Evolutionary conservation across 2,888 invertebrate genomes (phyloP).

Genomic region (Torymus aiolomorphi): DNA sequence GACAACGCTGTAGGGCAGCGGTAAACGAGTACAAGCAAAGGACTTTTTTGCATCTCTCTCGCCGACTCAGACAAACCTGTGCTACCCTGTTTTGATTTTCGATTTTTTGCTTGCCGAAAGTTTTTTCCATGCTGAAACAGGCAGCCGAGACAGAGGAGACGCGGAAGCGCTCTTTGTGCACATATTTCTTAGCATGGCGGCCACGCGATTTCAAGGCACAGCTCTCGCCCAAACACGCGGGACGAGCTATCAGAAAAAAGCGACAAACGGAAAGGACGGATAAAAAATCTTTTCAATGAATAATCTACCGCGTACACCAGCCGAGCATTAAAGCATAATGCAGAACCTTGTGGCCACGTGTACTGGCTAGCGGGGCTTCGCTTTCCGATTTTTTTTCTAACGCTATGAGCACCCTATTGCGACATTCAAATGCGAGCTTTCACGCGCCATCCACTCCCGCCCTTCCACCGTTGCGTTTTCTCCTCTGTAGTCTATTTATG

Average conservation of each 20-base stretch:
- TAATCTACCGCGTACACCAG: conserved; percentile 64
- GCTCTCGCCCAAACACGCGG: no score
- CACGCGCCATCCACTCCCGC: no score
- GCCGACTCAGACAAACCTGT: conserved; percentile 53
- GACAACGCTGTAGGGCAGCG: conserved; percentile 59
- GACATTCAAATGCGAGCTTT: conserved; percentile 26
- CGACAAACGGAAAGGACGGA: conserved; percentile 68
- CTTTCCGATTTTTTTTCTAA: conserved; percentile 13
- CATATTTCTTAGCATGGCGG: conserved; percentile 55
- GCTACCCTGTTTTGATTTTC: conserved; percentile 65
- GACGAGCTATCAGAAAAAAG: no score
- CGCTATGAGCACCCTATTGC: neutral
- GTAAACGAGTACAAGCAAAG: conserved; percentile 42
- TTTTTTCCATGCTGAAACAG: neutral
- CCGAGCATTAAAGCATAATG: conserved; percentile 42
- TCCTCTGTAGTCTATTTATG: no score
- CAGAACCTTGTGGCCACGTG: neutral
- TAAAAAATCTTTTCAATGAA: conserved; percentile 71
- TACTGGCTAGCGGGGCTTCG: neutral
- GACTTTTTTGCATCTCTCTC: conserved; percentile 54
- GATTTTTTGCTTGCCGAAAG: neutral
- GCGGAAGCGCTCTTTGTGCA: conserved; percentile 67
- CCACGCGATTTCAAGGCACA: no score
- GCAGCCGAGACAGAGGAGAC: conserved; percentile 48
- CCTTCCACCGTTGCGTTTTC: no score